Evolutionary conservation across 92 coral and sea anemone species (phyloP).

Genomic region (Epizoanthus rinbou): DNA sequence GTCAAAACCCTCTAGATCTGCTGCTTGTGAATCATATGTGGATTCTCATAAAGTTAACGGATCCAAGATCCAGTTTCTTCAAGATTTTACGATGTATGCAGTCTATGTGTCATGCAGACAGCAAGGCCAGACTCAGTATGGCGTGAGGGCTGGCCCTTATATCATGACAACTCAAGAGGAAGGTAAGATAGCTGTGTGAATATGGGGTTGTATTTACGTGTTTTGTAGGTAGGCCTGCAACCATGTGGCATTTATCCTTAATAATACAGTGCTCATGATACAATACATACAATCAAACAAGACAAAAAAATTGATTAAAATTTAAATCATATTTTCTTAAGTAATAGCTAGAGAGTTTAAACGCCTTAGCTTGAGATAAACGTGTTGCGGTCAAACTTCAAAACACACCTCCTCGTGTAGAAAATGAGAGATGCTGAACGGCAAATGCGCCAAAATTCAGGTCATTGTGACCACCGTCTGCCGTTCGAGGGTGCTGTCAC

Average conservation of each 20-base stretch:
- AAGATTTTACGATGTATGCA: background rate
- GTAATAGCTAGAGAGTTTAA: too few species aligned
- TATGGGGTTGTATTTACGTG: background rate
- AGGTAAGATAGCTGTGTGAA: background rate
- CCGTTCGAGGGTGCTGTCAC: too few species aligned
- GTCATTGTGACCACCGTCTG: too few species aligned
- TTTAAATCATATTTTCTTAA: too few species aligned
- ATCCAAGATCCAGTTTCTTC: background rate
- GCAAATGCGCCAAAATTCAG: too few species aligned
- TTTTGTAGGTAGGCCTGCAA: background rate
- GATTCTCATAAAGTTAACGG: background rate
- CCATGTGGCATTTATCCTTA: background rate
- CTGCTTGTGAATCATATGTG: background rate
- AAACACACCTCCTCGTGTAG: too few species aligned
- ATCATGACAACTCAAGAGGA: conserved; percentile 6
- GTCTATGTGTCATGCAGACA: conserved; percentile 2
- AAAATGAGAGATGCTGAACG: too few species aligned
- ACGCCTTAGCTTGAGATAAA: too few species aligned
- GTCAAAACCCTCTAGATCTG: background rate
- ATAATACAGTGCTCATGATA: background rate
- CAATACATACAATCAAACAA: too few species aligned
- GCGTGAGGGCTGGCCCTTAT: conserved; percentile 5
- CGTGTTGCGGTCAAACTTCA: too few species aligned
- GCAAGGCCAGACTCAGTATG: background rate
- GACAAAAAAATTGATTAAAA: too few species aligned